Conservation (phyloP, 2,113 vertebrate genomes). For the Callionymus lyra region DNA sequence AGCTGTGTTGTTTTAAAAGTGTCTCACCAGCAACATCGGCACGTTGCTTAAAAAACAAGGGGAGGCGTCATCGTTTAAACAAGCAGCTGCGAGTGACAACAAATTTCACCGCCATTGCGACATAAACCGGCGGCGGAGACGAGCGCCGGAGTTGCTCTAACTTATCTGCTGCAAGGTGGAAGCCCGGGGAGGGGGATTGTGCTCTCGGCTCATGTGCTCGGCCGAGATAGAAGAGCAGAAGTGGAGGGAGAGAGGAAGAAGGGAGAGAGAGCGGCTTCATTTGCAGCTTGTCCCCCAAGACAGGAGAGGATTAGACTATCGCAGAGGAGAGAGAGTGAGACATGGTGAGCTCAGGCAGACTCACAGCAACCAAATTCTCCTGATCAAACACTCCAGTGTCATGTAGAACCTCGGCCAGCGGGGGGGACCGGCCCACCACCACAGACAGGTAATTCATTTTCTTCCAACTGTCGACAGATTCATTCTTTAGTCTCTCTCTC, state of each 20-base stretch:
- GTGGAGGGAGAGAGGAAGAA: slow-evolving; percentile 28
- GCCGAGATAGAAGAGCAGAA: slow-evolving; percentile 50
- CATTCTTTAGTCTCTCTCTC: slow-evolving; percentile 3
- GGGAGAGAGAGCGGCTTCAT: slow-evolving; percentile 51
- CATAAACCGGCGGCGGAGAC: slow-evolving; percentile 3
- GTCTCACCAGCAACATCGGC: slow-evolving; percentile 41
- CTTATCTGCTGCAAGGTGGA: slow-evolving; percentile 30
- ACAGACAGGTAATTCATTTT: slow-evolving; percentile 42
- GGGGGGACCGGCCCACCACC: slow-evolving; percentile 36
- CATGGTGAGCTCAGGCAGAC: slow-evolving; percentile 2
- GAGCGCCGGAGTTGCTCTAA: too few species aligned
- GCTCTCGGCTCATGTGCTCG: slow-evolving; percentile 53
- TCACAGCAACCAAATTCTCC: background rate
- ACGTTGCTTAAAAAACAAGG: slow-evolving; percentile 11
- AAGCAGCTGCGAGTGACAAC: slow-evolving; percentile 12
- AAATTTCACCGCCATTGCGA: slow-evolving; percentile 24
- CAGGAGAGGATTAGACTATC: slow-evolving; percentile 53
- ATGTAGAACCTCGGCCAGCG: slow-evolving; percentile 45
- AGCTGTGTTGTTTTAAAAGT: background rate
- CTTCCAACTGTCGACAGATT: slow-evolving; percentile 11
- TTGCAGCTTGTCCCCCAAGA: slow-evolving; percentile 56
- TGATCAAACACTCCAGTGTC: slow-evolving; percentile 26
- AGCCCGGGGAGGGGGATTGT: slow-evolving; percentile 32
- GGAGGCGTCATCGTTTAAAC: slow-evolving; percentile 11
- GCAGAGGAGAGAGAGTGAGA: slow-evolving; percentile 8